These are phyloP conservation scores for Diadophis punctatus DNA, from an alignment of 2,113 vertebrate species.

Conservation along the genomic window DNA sequence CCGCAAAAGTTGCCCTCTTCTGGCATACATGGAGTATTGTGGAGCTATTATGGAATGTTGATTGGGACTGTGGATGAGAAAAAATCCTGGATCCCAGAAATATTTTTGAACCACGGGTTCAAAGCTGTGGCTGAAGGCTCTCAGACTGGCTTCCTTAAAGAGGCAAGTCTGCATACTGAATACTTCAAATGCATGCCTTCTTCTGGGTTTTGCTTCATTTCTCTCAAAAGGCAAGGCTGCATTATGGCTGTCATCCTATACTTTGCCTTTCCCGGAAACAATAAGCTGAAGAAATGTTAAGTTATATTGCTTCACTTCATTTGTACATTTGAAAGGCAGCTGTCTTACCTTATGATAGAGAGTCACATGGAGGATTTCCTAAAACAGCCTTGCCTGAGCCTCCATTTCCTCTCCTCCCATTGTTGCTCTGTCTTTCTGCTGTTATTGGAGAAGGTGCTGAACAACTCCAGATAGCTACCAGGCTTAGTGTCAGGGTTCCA, in stretches of 20 bases:
- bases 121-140: background rate
- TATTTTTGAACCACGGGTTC: background rate
- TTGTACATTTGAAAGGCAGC: background rate
- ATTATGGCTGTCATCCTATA: background rate
- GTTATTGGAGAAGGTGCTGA: background rate
- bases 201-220: background rate
- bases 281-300: background rate
- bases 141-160: background rate
- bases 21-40: background rate
- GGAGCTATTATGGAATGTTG: background rate
- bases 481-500: too few species aligned
- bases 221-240: background rate
- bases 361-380: too few species aligned
- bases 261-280: background rate
- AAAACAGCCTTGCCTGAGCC: background rate
- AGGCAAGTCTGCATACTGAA: background rate
- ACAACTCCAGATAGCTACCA: background rate
- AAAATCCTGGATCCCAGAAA: background rate
- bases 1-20: background rate
- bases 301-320: background rate
- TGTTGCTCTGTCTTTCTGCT: background rate
- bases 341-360: background rate
- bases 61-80: background rate
- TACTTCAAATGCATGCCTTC: background rate
- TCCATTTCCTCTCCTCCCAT: background rate